Evolutionary conservation across 1,140 invertebrate species (phyloP), one percentile per base, ranked within the genome.

Genomic region (Zaprionus capensis): DNA sequence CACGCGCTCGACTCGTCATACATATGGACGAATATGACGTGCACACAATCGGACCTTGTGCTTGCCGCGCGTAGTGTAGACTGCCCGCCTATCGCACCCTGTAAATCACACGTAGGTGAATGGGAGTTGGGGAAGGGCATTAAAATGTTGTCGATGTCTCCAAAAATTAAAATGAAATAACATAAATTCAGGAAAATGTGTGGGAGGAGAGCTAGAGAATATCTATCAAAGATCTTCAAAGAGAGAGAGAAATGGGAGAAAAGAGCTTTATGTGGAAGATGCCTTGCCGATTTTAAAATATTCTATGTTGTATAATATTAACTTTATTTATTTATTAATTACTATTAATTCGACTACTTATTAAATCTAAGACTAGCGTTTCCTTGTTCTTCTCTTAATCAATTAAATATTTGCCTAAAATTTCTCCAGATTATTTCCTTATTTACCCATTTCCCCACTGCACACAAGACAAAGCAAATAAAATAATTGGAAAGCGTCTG

Each of bases 121-220:
- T 31, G 41, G 26, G 24, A 7, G 6, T 24, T 51, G 46, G 4
- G 58, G 38, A n/a, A 15, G n/a, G 28, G 62, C 82, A 86, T 82
- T 82, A 76, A 82, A 82, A 88, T 75, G 66, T 63, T 53, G 57
- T 59, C 62, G 63, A 22, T 41, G 70, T 68, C 55, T 56, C 2
- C 7, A 70, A 70, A 80, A 83, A 83, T 90, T 83, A 88, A 81
- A 79, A 73, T 74, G 63, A 84, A 88, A 81, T 81, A 56, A 84
- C 81, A 81, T 81, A 76, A 85, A 88, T 53, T 67, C 64, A 46
- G 20, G 4, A 56, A 56, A 51, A 5, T 12, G 4, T 12, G 46
- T 20, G 20, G 41, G 41, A 17, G 41, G n/a, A 2, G n/a, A 17
- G 9, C n/a, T 44, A 17, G n/a, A 44, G n/a, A 17, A 11, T 31